These are phyloP conservation scores for Helarctos malayanus DNA, from an alignment of 2,797 vertebrate species.

Conservation along the genomic window DNA sequence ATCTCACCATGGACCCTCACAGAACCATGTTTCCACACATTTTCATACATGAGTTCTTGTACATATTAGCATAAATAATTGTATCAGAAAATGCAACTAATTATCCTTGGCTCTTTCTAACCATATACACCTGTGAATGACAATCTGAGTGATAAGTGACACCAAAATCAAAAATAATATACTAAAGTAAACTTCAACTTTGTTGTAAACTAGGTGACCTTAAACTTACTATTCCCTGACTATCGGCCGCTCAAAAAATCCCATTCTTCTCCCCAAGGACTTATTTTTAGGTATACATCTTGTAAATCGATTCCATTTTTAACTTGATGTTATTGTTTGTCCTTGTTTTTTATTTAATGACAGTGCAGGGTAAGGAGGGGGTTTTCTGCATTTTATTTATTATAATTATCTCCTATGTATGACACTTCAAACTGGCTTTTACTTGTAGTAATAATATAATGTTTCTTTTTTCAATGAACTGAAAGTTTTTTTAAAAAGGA, in stretches of 20 bases:
- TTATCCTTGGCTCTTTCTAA: not conserved
- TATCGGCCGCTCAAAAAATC: not conserved
- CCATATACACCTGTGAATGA: not conserved
- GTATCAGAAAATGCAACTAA: not conserved
- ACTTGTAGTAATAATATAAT: not conserved
- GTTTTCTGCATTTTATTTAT: slow-evolving; percentile 35
- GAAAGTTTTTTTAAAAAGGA: not conserved
- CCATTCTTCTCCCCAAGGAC: slow-evolving; percentile 7
- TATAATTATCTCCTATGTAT: not conserved
- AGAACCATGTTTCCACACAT: not conserved
- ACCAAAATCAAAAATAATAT: slow-evolving; percentile 2
- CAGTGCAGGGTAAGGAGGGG: fast-evolving
- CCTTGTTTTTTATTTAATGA: slow-evolving; percentile 33
- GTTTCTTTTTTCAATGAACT: slow-evolving; percentile 39
- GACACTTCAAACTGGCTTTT: slow-evolving; percentile 3
- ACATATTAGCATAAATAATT: not conserved
- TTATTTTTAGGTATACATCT: not conserved
- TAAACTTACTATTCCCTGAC: not conserved
- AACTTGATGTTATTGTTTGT: not conserved
- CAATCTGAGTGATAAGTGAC: not conserved
- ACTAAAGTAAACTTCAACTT: not conserved
- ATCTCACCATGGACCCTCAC: not conserved
- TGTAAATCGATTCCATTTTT: not conserved
- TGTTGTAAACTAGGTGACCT: slow-evolving; percentile 31
- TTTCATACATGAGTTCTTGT: not conserved